Conservation (phyloP, 2,797 vertebrate genomes). For the Odontamblyopus lacepedii region DNA sequence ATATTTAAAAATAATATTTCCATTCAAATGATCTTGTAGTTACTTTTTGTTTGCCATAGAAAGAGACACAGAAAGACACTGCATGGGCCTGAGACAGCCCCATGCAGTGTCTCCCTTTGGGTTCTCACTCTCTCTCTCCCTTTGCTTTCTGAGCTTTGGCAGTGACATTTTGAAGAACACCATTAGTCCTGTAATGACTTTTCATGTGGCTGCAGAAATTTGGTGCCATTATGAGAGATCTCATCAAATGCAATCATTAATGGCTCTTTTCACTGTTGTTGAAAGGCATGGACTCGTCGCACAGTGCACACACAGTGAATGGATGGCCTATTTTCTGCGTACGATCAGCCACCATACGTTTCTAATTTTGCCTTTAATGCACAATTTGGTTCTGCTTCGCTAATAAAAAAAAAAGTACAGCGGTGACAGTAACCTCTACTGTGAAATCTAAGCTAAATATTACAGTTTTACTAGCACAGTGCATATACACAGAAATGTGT, state of each 20-base stretch:
- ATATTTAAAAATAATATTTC: background rate
- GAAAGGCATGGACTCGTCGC: slow-evolving; percentile 44
- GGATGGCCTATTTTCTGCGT: slow-evolving; percentile 15
- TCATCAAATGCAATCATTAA: slow-evolving; percentile 62
- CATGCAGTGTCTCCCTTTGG: slow-evolving; percentile 18
- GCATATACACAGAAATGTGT: no score
- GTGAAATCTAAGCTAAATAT: no score
- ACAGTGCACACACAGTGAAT: slow-evolving; percentile 18
- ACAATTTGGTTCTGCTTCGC: slow-evolving; percentile 3
- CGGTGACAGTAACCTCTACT: no score
- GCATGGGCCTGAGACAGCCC: slow-evolving; percentile 8
- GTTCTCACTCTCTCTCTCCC: slow-evolving; percentile 9
- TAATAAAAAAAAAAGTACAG: slow-evolving; percentile 7
- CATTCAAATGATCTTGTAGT: no score
- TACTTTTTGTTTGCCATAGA: slow-evolving; percentile 8
- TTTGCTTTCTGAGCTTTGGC: slow-evolving; percentile 39
- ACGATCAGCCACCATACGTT: slow-evolving; percentile 23
- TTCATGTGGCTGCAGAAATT: slow-evolving; percentile 57
- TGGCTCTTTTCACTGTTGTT: slow-evolving; percentile 50
- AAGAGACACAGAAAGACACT: background rate
- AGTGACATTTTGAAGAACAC: slow-evolving; percentile 66
- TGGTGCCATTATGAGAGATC: slow-evolving; percentile 56
- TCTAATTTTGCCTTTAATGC: slow-evolving; percentile 13
- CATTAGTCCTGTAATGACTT: slow-evolving; percentile 67
- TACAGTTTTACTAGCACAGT: no score